These are phyloP conservation scores for Melanophora roralis DNA, from an alignment of 2,888 invertebrate genomes.

Conservation along the genomic window DNA sequence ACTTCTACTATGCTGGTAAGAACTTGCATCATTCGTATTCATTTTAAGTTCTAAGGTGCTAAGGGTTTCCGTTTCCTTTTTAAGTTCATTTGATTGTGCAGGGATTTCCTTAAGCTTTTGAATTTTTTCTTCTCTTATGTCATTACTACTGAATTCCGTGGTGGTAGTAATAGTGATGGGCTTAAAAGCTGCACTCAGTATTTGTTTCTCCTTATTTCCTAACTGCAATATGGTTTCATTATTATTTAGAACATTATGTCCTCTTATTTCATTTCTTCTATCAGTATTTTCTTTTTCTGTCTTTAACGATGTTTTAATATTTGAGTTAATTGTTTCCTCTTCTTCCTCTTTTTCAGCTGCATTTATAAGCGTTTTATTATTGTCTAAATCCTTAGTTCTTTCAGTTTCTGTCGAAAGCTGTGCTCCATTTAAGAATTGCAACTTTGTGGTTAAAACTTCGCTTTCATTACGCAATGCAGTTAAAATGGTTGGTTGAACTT, in stretches of 20 bases:
- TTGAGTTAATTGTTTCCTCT: no score
- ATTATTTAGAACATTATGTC: background rate
- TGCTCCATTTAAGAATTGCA: background rate
- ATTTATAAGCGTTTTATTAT: constrained; percentile 41
- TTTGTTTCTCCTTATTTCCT: background rate
- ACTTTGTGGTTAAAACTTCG: constrained; percentile 9
- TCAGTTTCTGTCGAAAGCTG: constrained; percentile 4
- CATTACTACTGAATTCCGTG: constrained; percentile 28
- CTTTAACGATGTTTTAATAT: background rate
- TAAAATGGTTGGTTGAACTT: constrained; percentile 8
- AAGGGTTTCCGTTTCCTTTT: background rate
- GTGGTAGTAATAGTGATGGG: no score
- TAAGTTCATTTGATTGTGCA: background rate
- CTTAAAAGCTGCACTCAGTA: background rate
- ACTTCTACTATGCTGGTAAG: background rate
- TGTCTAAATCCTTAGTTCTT: constrained; percentile 30
- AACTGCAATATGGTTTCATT: background rate
- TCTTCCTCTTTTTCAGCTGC: constrained; percentile 41
- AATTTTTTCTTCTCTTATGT: constrained; percentile 11
- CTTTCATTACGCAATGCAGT: constrained; percentile 3
- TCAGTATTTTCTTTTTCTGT: background rate
- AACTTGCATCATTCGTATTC: background rate
- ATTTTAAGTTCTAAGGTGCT: background rate
- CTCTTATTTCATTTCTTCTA: background rate
- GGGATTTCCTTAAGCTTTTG: background rate